Evolutionary conservation across 1,140 invertebrate genomes (phyloP), one percentile per base, ranked within the genome.

Genomic region (Hestina assimilis): DNA sequence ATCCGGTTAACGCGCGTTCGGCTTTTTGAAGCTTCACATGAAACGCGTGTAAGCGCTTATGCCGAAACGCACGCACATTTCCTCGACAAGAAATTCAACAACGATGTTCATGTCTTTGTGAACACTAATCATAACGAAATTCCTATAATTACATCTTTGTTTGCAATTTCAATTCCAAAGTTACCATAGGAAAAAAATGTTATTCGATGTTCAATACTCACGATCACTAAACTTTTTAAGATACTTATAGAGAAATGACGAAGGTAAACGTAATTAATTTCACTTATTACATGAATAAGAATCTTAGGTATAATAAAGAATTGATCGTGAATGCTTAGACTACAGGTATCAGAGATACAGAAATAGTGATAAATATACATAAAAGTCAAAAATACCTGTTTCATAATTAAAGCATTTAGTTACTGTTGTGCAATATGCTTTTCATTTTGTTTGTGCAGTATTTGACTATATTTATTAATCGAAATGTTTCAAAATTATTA

Each of bases 381-480:
- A 67, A 67, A 65, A 75, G 53, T 87, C 72, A 72, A 85, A 84
- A 87, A 85, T 87, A 87, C 84, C 84, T 87, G 84, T 87, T 85
- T 85, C 59, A 71, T 58, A 62, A 75, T 87, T 87, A 87, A 87
- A 87, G 84, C 84, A 84, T 87, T 84, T 55, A 66, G 79, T 87
- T 87, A 55, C 79, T 71, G 76, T 83, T 81, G 80, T 83, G 82
- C 82, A 74, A 56, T 66, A 61, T 73, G 65, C 65, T 59, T 52
- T 51, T 57, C 31, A 20, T 53, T 54, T 56, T 38, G 26, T 52
- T 51, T 61, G 58, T 57, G 43, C 45, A 42, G 42, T 31, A n/a
- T 45, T 45, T 9, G 20, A 6, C 6, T 50, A 35, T 29, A 5
- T 35, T 19, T 38, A 21, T 48, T 47, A 19, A 46, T 21, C 7